These are phyloP conservation scores for Ostrea edulis DNA, from an alignment of 1,140 invertebrate genomes.

Conservation along the genomic window DNA sequence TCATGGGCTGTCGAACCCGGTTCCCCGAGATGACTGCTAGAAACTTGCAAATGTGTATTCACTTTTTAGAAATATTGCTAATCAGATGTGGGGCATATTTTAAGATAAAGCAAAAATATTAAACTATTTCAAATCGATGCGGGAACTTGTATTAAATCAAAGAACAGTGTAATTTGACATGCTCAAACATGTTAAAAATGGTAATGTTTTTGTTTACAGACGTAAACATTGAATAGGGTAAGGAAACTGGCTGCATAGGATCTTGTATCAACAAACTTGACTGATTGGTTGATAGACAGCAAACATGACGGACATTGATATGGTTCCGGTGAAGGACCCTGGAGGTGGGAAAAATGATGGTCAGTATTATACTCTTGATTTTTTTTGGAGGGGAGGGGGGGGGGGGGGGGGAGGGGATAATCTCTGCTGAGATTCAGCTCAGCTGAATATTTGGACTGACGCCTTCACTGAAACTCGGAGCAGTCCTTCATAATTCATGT, in stretches of 20 bases:
- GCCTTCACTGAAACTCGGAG: too few species aligned
- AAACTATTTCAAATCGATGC: neutral
- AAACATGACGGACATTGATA: slow-evolving; percentile 54
- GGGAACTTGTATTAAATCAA: neutral
- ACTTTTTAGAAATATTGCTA: too few species aligned
- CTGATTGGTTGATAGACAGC: neutral
- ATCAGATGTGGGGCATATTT: neutral
- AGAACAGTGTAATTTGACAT: neutral
- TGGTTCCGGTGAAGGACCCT: slow-evolving; percentile 57
- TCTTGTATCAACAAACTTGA: neutral
- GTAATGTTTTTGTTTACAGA: neutral
- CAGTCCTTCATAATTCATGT: too few species aligned
- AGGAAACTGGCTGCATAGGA: neutral
- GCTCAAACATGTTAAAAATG: neutral
- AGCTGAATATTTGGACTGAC: too few species aligned
- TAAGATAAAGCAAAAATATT: neutral
- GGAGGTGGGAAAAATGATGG: slow-evolving; percentile 51
- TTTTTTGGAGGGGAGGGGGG: too few species aligned
- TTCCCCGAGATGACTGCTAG: neutral
- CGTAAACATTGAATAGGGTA: neutral
- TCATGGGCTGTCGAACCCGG: neutral
- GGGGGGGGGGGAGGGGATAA: too few species aligned
- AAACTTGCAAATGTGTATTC: too few species aligned
- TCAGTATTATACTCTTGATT: slow-evolving; percentile 4
- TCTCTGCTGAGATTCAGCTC: too few species aligned